Conservation (phyloP, 2,113 vertebrate genomes). For the Corythoichthys haematopterus region DNA sequence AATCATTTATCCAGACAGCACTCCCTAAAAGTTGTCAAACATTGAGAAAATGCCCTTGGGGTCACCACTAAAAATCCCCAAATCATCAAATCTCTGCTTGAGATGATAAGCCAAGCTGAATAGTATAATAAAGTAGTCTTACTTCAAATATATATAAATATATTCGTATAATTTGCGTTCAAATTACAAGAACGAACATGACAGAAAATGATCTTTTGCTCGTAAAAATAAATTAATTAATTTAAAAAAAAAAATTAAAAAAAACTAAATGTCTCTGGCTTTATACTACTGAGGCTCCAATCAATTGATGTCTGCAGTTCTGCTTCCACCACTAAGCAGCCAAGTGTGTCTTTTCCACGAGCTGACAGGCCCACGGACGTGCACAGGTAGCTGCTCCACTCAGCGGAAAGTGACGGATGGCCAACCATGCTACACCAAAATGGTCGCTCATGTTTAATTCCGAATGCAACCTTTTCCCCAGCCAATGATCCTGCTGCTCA, state of each 20-base stretch:
- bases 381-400: constrained; percentile 55
- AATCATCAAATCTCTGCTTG: constrained; percentile 3
- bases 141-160: constrained; percentile 24
- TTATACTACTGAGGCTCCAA: constrained; percentile 31
- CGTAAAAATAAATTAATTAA: not conserved
- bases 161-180: constrained; percentile 24
- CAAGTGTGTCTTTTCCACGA: constrained; percentile 61
- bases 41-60: not conserved
- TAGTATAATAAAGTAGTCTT: constrained; percentile 19
- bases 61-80: constrained; percentile 13
- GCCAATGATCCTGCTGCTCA: constrained; percentile 49
- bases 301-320: constrained; percentile 67
- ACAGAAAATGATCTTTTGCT: constrained; percentile 33
- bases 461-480: constrained; percentile 47
- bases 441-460: constrained; percentile 75
- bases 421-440: constrained; percentile 48
- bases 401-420: constrained; percentile 58
- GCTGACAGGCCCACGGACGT: constrained; percentile 66
- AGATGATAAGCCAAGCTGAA: not conserved
- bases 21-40: constrained; percentile 23
- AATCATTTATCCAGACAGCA: constrained; percentile 2
- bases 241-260: not conserved
- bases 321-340: constrained; percentile 58
- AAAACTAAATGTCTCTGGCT: not conserved
- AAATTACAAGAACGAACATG: constrained; percentile 31